Evolutionary conservation across 2,113 vertebrate genomes (phyloP), one percentile per base, ranked within the genome.

Genomic region (Haemorhous mexicanus): DNA sequence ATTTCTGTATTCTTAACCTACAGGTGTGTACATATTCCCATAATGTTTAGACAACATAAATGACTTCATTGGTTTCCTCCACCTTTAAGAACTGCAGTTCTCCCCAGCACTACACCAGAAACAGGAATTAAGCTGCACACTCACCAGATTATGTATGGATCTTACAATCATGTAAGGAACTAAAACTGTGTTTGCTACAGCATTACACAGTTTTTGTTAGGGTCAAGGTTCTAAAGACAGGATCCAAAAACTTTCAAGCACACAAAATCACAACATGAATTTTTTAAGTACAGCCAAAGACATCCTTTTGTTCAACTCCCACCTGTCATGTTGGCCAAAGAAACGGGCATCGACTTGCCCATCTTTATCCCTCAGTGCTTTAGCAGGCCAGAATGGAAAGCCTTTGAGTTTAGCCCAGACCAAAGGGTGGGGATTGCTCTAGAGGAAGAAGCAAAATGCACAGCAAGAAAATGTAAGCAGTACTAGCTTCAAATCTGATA

Each of bases 391-490:
- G 98, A 99, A 99, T 30, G 99, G 99, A 97, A 99, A 99, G 26
- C 99, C 99, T 98, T 99, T 99, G 79, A 99, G 98, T 95, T 99
- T 99, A 74, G 99, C 99, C 99, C 99, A 99, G 83, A 99, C 99
- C 97, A 99, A 97, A 49, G 99, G 99, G 84, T 99, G 99, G 44
- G 99, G 99, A 96, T 99, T 99, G 98, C 99, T 99, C 99, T 99
- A 97, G 83, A 97, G 82, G 46, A 95, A 97, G 91, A 97, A 62
- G 85, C 55, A 98, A 84, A 97, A 93, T 44, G 94, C 59, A 91
- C 37, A 79, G 58, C 85, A 70, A 93, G 79, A 93, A 94, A 76
- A 84, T 22, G 46, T 16, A 92, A 88, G 68, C 52, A 88, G 16
- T 39, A 46, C 30, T 90, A 75, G 20, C 44, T 89, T 87, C 52